Percentiles rank a stretch among this genome's conserved stretches.
These are phyloP conservation scores for Furnarius figulus DNA, from an alignment of 2,113 vertebrate genomes.

Conservation along the genomic window DNA sequence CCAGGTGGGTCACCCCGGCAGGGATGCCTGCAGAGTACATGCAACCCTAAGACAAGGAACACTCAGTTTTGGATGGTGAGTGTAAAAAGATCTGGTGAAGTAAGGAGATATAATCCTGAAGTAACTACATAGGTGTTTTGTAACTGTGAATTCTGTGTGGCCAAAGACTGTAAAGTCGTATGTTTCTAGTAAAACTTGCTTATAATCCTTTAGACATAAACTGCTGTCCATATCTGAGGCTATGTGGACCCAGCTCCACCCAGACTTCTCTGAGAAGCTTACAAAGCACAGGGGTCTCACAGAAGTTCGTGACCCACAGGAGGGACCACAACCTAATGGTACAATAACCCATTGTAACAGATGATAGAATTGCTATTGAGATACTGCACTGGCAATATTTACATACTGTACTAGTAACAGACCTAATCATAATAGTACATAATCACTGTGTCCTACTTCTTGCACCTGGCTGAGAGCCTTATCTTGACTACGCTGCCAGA, in stretches of 20 bases:
- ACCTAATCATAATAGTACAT: not conserved
- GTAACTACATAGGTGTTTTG: not conserved
- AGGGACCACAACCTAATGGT: not conserved
- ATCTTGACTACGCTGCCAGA: not conserved
- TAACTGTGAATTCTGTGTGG: not conserved
- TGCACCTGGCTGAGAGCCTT: not conserved
- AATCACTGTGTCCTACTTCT: not conserved
- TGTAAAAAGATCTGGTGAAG: not conserved
- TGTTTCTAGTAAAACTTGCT: not conserved
- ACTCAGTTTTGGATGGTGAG: not conserved
- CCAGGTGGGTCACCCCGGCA: not conserved
- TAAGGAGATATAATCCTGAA: not conserved
- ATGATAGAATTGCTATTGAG: not conserved
- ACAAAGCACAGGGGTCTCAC: not conserved
- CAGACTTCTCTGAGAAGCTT: not conserved
- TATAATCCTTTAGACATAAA: not conserved
- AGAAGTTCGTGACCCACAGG: not conserved
- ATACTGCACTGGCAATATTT: not conserved
- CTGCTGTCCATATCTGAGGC: not conserved
- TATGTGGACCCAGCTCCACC: not conserved
- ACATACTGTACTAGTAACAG: not conserved
- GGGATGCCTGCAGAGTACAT: not conserved
- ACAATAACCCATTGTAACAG: not conserved
- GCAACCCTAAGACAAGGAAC: not conserved
- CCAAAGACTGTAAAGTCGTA: not conserved